Evolutionary conservation across 53 echinoderm and acorn worm species (phyloP).

Genomic region (Apostichopus leukothele): DNA sequence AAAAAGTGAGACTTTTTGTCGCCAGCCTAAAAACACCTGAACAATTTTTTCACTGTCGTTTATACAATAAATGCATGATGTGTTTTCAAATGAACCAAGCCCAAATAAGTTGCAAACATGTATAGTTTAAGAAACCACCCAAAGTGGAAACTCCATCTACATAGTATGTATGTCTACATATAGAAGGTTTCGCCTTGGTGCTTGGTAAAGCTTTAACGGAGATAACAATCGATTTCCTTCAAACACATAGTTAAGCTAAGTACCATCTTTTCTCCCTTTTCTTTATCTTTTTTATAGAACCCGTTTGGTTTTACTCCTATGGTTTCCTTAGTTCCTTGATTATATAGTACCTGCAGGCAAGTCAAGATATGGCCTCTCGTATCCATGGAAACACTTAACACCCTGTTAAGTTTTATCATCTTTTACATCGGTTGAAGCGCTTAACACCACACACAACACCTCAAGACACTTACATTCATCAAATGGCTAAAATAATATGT

Average conservation of each 20-base stretch:
- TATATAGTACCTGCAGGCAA: not conserved
- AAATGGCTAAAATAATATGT: too few relatives aligned
- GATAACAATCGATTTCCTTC: slow-evolving; percentile 23
- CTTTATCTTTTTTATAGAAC: not conserved
- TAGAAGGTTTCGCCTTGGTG: slow-evolving; percentile 12
- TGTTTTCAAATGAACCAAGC: too few relatives aligned
- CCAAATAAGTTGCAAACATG: too few relatives aligned
- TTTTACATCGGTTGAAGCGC: not conserved
- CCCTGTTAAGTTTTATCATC: slow-evolving; percentile 28
- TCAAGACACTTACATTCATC: too few relatives aligned
- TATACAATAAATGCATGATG: too few relatives aligned
- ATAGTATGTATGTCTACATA: not conserved
- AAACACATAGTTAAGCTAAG: slow-evolving; percentile 12
- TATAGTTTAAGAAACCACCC: not conserved
- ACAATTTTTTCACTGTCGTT: too few relatives aligned
- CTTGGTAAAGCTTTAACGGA: not conserved
- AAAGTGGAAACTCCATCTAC: not conserved
- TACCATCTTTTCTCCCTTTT: not conserved
- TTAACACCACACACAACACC: too few relatives aligned
- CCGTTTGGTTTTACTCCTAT: not conserved
- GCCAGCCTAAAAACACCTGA: too few relatives aligned
- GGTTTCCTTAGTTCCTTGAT: slow-evolving; percentile 13
- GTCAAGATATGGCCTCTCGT: not conserved
- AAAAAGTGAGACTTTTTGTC: too few relatives aligned
- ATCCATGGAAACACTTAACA: slow-evolving; percentile 28